Base-by-base conservation (phyloP, 1,140 invertebrate species). In the Idris sp. region DNA sequence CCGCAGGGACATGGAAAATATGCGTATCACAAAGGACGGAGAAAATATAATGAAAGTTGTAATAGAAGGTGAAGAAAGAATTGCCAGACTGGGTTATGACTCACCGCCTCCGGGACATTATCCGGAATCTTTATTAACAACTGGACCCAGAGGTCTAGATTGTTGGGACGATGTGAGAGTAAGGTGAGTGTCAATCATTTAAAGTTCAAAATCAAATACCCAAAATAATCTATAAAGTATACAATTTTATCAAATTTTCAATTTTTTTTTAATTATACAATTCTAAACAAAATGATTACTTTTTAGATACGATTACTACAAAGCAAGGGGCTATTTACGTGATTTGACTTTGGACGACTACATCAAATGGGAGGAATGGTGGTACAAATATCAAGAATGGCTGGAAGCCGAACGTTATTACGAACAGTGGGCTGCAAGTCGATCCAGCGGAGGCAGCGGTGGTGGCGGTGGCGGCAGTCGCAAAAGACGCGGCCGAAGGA, bases 341-440 rank as follows among this genome's bases (percentile, higher is more conserved):
- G 92, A 93, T 74, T 88, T 94, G 4, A 90, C 92, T 0, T 87
- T 95, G 22, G 91, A 94, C 58, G 95, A 96, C 83, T 96, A 96
- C 82, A 90, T 95, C 18, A 96, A 96, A 83, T 96, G 95, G 95
- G 95, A 96, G 86, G 93, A 96, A 85, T 96, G 95, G 95, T 96
- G 94, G 94, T 96, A 95, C 85, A 94, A 95, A 78, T 96, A 96
- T 86, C 93, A 95, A 84, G 94, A 96, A 84, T 96, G 95, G 95
- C 85, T 96, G 59, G 94, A 95, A 79, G 91, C 93, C 18, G 94
- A 96, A 84, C 89, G 93, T 43, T 93, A 92, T 67, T 94, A 93
- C 81, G 93, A 94, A 84, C 91, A 93, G 56, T 94, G 92, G 92
- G 90, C 86, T 13, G 67, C 82, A 2, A 86, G 81, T 61, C 78